Evolutionary conservation across 2,888 invertebrate genomes (phyloP).

Genomic region (Teinopalpus imperialis): DNA sequence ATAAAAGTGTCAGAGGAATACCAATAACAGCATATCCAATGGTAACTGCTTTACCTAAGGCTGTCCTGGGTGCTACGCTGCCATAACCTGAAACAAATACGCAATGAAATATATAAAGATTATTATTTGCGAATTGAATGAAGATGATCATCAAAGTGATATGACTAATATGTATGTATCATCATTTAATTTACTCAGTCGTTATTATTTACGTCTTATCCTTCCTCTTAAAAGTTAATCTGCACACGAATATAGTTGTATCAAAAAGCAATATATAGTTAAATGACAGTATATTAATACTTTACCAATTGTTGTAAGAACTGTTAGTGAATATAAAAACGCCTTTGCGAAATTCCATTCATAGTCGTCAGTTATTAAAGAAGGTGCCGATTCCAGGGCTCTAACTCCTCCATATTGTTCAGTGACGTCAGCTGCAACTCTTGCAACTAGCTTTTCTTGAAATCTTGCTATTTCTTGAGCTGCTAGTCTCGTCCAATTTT

Average conservation of each 20-base stretch:
- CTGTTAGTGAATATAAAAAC: constrained; percentile 96
- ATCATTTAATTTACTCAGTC: too few species aligned
- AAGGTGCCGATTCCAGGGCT: constrained; percentile 69
- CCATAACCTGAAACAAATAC: constrained; percentile 91
- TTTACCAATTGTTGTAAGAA: constrained; percentile 94
- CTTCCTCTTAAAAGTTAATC: too few species aligned
- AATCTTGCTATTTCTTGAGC: constrained; percentile 87
- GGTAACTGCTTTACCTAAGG: constrained; percentile 95
- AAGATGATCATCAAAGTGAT: too few species aligned
- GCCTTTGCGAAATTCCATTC: constrained; percentile 95
- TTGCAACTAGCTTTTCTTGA: constrained; percentile 90
- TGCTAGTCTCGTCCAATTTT: constrained; percentile 93
- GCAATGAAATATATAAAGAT: too few species aligned
- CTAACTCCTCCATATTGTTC: constrained; percentile 75
- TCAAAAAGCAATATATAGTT: too few species aligned
- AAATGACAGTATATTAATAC: too few species aligned
- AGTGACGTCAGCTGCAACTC: constrained; percentile 88
- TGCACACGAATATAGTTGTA: too few species aligned
- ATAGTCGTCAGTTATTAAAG: constrained; percentile 79
- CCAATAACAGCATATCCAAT: constrained; percentile 93
- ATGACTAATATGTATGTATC: too few species aligned
- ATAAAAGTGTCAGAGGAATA: constrained; percentile 93
- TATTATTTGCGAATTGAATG: too few species aligned
- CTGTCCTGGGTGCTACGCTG: constrained; percentile 94
- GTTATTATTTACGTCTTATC: too few species aligned